Base-by-base conservation (phyloP, 2,888 invertebrate species). In the Mayetiola destructor region DNA sequence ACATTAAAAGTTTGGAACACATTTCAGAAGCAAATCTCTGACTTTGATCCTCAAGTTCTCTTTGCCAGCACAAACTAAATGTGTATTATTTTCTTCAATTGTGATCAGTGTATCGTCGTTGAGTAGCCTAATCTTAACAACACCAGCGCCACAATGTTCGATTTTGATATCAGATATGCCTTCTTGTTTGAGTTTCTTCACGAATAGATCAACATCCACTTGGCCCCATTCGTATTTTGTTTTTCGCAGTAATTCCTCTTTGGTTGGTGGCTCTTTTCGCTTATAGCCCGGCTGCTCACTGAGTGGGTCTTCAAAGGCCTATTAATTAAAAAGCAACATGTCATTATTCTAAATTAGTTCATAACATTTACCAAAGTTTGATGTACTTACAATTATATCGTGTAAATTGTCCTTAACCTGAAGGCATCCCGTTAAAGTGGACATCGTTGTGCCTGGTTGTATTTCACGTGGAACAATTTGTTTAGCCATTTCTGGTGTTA, bases 31-130 rank as follows among this genome's bases (percentile, higher is more conserved):
- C 57, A 85, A 80, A 68, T 81, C 83, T 61, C 89, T 77, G 58
- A 94, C 76, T 71, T 84, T 82, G 63, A 82, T 78, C 53, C 91
- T 74, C 62, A 87, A 74, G 55, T 79, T 78, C 64, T 84, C 83
- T 70, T 91, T 86, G 1, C 83, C 82, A 63, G 85, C 85, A 69
- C 93, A 93, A 66, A 91, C 84, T 62, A 95, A 90, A 73, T 94
- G 94, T 53, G 94, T 94, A 59, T 87, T 86, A 68, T 84, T 85
- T 29, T 87, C 86, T 67, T 89, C 90, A 61, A 94, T 82, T 73
- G 89, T 88, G 64, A 95, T 88, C 48, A 88, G 76, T 39, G 89
- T 88, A 70, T 92, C 92, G 71, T 90, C 89, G 57, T 86, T 79
- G 74, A 90, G 86, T 77, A 93, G 76, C 72, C 88, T 86, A 68